phyloP scores from a whole-genome alignment of 2,797 vertebrate species.

The Allenopithecus nigroviridis region DNA sequence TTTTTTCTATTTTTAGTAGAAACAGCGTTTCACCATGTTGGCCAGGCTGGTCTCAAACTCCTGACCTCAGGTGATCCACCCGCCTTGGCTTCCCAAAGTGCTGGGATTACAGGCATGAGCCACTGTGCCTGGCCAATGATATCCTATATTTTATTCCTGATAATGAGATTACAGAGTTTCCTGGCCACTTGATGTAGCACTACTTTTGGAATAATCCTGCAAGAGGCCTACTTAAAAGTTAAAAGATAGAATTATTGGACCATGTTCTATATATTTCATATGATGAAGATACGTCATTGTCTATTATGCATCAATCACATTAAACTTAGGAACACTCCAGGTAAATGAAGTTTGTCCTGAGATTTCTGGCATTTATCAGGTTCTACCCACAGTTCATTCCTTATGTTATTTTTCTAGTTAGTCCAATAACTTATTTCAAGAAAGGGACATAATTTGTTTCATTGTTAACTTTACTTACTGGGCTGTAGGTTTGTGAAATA shows the following conservation, averaged over 20 bases:
- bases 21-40: background rate
- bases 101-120: background rate
- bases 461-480: background rate
- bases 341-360: background rate
- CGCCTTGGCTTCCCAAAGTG: background rate
- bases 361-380: background rate
- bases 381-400: background rate
- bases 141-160: background rate
- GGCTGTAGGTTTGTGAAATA: background rate
- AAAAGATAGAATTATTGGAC: background rate
- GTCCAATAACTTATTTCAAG: background rate
- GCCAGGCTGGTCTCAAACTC: background rate
- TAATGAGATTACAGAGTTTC: background rate
- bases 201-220: background rate
- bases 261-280: background rate
- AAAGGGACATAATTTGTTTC: background rate
- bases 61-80: background rate
- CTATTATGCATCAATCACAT: background rate
- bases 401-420: background rate
- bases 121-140: background rate
- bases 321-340: background rate
- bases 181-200: background rate
- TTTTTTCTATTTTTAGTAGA: background rate
- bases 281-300: background rate
- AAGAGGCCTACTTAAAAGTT: background rate